Percentiles rank a stretch among this genome's conserved stretches.
Conservation (phyloP, 2,113 vertebrate genomes). For the Ceyx margarethae region DNA sequence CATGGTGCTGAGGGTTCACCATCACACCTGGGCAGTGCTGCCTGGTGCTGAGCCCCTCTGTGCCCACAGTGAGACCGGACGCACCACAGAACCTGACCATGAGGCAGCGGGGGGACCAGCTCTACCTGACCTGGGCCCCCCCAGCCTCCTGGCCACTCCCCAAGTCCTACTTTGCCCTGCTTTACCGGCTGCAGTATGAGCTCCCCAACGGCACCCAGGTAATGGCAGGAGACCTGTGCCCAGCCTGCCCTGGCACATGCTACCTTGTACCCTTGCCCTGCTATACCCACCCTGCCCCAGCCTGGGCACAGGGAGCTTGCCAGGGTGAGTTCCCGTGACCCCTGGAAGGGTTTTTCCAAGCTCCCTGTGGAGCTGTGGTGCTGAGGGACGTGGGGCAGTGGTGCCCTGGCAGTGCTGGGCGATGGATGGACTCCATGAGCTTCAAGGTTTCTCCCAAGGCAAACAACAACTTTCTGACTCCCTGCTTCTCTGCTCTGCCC, state of each 20-base stretch:
- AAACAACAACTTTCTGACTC: no score
- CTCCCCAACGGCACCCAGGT: constrained; percentile 31
- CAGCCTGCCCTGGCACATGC: accelerated
- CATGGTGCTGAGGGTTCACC: accelerated
- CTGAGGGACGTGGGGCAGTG: no score
- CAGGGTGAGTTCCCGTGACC: no score
- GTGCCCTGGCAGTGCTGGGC: no score
- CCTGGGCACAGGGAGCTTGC: no score
- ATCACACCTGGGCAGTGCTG: neutral
- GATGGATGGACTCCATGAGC: no score
- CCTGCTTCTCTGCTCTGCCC: no score
- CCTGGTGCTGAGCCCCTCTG: neutral
- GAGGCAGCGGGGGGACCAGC: neutral
- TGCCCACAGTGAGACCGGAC: neutral
- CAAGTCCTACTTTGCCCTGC: constrained; percentile 8
- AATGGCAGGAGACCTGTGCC: accelerated
- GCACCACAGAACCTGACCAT: neutral
- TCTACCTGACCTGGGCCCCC: constrained; percentile 36
- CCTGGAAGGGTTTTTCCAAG: no score
- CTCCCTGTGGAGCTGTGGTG: no score
- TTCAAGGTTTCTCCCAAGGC: no score
- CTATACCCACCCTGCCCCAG: neutral
- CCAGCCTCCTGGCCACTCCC: constrained; percentile 29
- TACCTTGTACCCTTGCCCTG: accelerated
- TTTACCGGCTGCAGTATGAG: constrained; percentile 30